Evolutionary conservation across 2,888 invertebrate species (phyloP).

Genomic region (Tolmerus cingulatus): DNA sequence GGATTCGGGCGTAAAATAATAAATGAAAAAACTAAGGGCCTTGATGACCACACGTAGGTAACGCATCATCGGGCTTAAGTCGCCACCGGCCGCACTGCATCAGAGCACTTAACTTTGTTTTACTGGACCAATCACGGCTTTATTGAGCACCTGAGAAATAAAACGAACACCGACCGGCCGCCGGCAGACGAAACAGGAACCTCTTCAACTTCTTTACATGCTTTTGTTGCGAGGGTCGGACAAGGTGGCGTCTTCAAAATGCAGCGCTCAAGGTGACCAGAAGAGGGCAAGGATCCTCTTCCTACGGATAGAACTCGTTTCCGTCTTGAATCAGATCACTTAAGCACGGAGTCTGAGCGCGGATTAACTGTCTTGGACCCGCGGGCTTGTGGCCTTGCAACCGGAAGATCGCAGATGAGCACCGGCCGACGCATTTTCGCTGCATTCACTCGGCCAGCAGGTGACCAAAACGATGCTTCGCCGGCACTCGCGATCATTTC

Average conservation of each 20-base stretch:
- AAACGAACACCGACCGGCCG: neutral
- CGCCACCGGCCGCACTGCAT: neutral
- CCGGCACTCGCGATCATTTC: neutral
- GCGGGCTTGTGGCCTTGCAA: neutral
- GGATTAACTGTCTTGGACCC: neutral
- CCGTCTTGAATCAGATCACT: conserved; percentile 17
- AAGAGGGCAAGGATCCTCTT: conserved; percentile 13
- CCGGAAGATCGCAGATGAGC: neutral
- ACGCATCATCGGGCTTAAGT: neutral
- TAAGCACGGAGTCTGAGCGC: neutral
- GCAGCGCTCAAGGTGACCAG: neutral
- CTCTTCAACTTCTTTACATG: neutral
- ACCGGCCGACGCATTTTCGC: neutral
- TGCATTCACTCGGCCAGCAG: conserved; percentile 16
- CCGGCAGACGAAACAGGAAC: neutral
- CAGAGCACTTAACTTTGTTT: neutral
- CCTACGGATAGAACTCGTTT: neutral
- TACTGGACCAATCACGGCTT: neutral
- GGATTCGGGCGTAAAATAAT: neutral
- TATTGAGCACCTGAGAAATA: neutral
- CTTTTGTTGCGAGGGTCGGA: neutral
- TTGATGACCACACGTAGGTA: neutral
- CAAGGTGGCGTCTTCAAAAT: neutral
- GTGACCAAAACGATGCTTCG: conserved; percentile 7
- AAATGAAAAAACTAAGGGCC: neutral